phyloP scores from a whole-genome alignment of 2,113 vertebrate genomes.

The Antidorcas marsupialis region DNA sequence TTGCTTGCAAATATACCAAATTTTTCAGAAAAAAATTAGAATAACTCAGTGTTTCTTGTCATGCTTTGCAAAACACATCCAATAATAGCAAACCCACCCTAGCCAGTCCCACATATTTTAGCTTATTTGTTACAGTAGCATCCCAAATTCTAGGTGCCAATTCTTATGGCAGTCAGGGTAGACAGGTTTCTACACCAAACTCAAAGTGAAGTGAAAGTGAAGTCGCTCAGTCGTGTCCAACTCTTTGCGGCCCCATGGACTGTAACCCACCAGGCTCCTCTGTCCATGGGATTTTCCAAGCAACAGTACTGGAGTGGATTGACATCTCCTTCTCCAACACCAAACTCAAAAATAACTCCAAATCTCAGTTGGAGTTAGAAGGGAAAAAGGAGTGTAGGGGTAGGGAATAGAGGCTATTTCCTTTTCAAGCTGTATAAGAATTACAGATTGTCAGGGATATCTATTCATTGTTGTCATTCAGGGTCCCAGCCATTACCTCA shows the following conservation, averaged over 20 bases:
- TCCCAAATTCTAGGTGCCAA: background rate
- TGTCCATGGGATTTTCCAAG: too few species aligned
- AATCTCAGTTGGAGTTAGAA: background rate
- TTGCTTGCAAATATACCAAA: background rate
- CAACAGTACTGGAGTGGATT: too few species aligned
- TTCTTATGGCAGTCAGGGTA: background rate
- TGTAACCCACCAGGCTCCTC: too few species aligned
- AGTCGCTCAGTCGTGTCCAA: too few species aligned
- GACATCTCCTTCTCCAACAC: background rate
- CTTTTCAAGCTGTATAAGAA: background rate
- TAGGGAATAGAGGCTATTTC: background rate
- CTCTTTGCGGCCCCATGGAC: too few species aligned
- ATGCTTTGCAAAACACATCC: background rate
- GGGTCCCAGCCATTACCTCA: background rate
- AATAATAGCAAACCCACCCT: background rate
- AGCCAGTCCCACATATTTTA: background rate
- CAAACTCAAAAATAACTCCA: background rate
- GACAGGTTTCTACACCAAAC: background rate
- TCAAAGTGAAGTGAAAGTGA: background rate
- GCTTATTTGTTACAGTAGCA: background rate
- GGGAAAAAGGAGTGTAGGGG: fast-evolving
- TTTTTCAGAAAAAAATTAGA: background rate
- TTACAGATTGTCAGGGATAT: background rate
- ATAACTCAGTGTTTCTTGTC: background rate
- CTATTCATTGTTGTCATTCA: background rate